These are phyloP conservation scores for Rhynchotus rufescens DNA, from an alignment of 2,797 vertebrate species.

Conservation along the genomic window DNA sequence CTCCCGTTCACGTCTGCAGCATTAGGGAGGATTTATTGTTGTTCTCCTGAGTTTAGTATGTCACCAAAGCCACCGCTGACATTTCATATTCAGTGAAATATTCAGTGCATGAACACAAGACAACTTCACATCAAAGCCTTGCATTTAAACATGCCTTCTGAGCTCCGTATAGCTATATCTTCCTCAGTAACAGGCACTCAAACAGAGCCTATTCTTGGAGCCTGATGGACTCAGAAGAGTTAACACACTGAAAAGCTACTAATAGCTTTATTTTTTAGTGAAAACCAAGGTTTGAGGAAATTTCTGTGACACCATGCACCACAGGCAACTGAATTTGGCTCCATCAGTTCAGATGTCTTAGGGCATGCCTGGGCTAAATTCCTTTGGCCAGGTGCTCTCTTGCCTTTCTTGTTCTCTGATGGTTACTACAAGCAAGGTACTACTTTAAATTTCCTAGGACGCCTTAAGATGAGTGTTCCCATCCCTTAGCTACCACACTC, in stretches of 20 bases:
- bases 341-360: neutral
- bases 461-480: neutral
- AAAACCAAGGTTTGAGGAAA: neutral
- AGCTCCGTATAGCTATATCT: rapidly evolving
- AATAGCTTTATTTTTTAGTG: neutral
- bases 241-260: neutral
- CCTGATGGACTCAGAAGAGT: neutral
- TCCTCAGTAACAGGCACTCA: neutral
- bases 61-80: neutral
- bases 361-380: neutral
- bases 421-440: neutral
- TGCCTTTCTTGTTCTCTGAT: neutral
- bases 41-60: neutral
- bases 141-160: rapidly evolving
- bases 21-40: neutral
- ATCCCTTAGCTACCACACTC: neutral
- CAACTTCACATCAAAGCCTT: neutral
- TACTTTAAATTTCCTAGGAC: neutral
- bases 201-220: neutral
- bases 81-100: neutral
- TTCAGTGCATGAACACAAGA: neutral
- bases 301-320: neutral
- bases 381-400: neutral
- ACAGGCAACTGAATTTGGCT: neutral
- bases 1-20: neutral